phyloP scores from a whole-genome alignment of 1,140 invertebrate genomes.

The Neocloeon triangulifer region DNA sequence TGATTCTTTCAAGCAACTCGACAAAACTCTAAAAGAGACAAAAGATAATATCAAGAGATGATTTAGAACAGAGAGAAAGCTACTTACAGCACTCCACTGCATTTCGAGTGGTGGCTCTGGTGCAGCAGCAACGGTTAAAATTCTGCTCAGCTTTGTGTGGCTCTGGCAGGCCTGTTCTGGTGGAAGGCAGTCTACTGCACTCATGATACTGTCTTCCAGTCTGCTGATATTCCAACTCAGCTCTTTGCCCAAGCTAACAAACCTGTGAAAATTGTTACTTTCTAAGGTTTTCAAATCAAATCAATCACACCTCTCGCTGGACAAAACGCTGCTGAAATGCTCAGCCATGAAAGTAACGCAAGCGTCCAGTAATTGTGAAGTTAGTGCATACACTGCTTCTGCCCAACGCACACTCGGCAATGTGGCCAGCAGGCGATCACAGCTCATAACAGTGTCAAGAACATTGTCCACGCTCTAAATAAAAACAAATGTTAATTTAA shows the following conservation, averaged over 20 bases:
- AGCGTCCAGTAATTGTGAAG: conserved; percentile 38
- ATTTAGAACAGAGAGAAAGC: neutral
- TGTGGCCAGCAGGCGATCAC: conserved; percentile 40
- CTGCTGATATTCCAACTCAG: conserved; percentile 39
- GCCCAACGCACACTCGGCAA: conserved; percentile 47
- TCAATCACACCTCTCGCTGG: conserved; percentile 22
- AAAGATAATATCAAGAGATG: neutral
- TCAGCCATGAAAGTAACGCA: conserved; percentile 36
- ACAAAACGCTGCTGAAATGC: conserved; percentile 36
- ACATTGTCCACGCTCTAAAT: conserved; percentile 33
- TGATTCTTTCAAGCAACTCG: conserved; percentile 21
- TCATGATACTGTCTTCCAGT: conserved; percentile 37
- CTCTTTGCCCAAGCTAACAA: conserved; percentile 35
- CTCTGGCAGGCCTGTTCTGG: conserved; percentile 47
- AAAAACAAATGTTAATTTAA: conserved; percentile 6
- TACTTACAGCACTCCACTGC: conserved; percentile 18
- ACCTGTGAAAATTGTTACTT: conserved; percentile 15
- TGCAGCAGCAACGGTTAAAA: conserved; percentile 13
- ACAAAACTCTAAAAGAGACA: conserved; percentile 15
- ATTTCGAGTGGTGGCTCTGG: conserved; percentile 15
- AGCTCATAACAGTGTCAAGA: conserved; percentile 38
- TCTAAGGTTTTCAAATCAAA: neutral
- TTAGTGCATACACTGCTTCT: conserved; percentile 37
- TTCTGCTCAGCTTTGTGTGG: conserved; percentile 27
- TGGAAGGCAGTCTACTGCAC: conserved; percentile 32